These are phyloP conservation scores for Tauraco hartlaubi DNA, from an alignment of 2,797 vertebrate species.

Conservation along the genomic window DNA sequence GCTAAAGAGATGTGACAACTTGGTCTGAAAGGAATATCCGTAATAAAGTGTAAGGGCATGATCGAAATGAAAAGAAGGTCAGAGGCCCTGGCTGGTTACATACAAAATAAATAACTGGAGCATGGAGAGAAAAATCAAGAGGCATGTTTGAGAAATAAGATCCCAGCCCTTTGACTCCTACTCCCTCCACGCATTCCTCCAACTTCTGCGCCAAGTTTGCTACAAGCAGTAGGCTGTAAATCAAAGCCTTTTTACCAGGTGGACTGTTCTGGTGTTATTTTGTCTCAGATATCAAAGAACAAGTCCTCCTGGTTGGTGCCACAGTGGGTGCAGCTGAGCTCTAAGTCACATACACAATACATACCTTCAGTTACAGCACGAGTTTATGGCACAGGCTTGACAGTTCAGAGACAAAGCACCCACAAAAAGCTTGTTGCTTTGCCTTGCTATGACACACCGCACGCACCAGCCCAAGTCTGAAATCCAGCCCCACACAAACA, in stretches of 20 bases:
- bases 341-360: not conserved
- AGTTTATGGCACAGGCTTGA: not conserved
- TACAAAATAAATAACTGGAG: not conserved
- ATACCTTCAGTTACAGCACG: not conserved
- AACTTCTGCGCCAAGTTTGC: not conserved
- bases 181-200: not conserved
- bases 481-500: not conserved
- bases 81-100: not conserved
- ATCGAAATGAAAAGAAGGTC: not conserved
- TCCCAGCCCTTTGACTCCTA: not conserved
- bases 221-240: not conserved
- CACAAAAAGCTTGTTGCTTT: not conserved
- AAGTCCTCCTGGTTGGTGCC: not conserved
- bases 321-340: not conserved
- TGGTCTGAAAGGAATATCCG: not conserved
- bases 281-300: not conserved
- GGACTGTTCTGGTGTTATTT: not conserved
- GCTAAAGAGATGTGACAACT: not conserved
- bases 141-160: not conserved
- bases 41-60: rapidly evolving
- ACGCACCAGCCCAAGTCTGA: not conserved
- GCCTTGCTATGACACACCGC: not conserved
- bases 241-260: not conserved
- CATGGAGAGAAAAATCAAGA: not conserved
- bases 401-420: not conserved